Percentiles rank a stretch among this genome's conserved stretches.
These are phyloP conservation scores for Serranus cabrilla DNA, from an alignment of 2,797 vertebrate species.

Conservation along the genomic window DNA sequence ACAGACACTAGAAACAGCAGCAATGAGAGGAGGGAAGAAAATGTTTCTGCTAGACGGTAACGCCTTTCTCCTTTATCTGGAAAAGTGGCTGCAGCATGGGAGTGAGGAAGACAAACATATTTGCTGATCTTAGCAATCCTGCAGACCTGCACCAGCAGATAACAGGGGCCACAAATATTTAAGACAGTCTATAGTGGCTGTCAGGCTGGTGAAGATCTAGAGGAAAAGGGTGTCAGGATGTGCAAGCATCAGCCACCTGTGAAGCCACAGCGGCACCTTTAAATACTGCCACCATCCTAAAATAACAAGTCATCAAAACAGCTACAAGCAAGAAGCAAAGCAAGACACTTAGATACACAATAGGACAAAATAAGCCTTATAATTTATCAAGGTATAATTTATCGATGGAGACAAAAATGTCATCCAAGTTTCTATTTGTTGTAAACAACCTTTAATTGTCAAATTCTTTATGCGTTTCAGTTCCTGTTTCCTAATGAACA, in stretches of 20 bases:
- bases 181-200: slow-evolving; percentile 5
- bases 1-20: slow-evolving; percentile 33
- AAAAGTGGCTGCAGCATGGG: slow-evolving; percentile 42
- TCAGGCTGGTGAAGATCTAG: slow-evolving; percentile 55
- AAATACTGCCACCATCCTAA: slow-evolving; percentile 18
- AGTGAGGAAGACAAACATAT: slow-evolving; percentile 22
- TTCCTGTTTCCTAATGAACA: not conserved
- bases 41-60: slow-evolving; percentile 19
- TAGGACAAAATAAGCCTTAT: not conserved
- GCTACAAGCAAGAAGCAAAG: slow-evolving; percentile 29
- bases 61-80: slow-evolving; percentile 28
- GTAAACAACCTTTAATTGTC: not conserved
- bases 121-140: slow-evolving; percentile 40
- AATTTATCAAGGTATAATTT: not conserved
- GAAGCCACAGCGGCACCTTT: slow-evolving; percentile 44
- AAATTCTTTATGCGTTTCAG: not conserved
- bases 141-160: slow-evolving; percentile 60
- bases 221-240: slow-evolving; percentile 41
- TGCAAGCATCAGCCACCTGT: slow-evolving; percentile 35
- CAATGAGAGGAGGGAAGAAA: slow-evolving; percentile 32
- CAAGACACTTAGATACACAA: slow-evolving; percentile 1
- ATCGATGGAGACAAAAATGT: not conserved
- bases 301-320: not conserved
- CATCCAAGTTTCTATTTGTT: not conserved
- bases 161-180: slow-evolving; percentile 19